Percentiles rank a stretch among this genome's conserved stretches.
These are phyloP conservation scores for Mola mola DNA, from an alignment of 2,113 vertebrate genomes.

Conservation along the genomic window DNA sequence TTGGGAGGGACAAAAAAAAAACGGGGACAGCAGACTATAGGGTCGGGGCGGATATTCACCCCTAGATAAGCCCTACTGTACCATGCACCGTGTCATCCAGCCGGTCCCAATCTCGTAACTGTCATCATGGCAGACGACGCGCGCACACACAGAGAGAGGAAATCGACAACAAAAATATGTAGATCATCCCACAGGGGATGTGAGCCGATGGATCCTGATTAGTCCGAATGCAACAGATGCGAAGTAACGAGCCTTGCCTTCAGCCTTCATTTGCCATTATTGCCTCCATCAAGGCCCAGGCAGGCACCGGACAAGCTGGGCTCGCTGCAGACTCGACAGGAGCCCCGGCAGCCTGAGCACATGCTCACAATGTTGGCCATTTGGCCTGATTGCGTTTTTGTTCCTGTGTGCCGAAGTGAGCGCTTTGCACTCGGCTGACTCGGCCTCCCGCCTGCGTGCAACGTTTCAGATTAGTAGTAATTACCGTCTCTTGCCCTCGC, in stretches of 20 bases:
- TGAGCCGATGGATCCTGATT: not conserved
- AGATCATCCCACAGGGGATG: not conserved
- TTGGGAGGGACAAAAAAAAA: slow-evolving; percentile 39
- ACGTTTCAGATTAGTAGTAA: slow-evolving; percentile 53
- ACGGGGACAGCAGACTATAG: slow-evolving; percentile 66
- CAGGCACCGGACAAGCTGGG: not conserved
- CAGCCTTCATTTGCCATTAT: slow-evolving; percentile 4
- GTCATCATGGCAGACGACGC: not conserved
- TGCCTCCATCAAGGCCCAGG: not conserved
- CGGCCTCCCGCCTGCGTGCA: slow-evolving; percentile 21
- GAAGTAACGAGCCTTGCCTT: slow-evolving; percentile 12
- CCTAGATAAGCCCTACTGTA: slow-evolving; percentile 70
- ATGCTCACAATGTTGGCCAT: not conserved
- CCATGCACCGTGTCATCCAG: slow-evolving; percentile 38
- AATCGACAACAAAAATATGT: not conserved
- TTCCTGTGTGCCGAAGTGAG: not conserved
- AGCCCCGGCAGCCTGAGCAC: not conserved
- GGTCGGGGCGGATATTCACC: slow-evolving; percentile 61
- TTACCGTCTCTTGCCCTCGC: slow-evolving; percentile 42
- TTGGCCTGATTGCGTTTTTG: slow-evolving; percentile 18
- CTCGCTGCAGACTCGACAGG: slow-evolving; percentile 14
- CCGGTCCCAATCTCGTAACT: not conserved
- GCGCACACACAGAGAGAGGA: not conserved
- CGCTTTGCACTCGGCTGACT: not conserved
- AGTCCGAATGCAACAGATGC: not conserved